Evolutionary conservation across 2,888 invertebrate genomes (phyloP), one percentile per base, ranked within the genome.

Genomic region (Lasioglossum malachurum): DNA sequence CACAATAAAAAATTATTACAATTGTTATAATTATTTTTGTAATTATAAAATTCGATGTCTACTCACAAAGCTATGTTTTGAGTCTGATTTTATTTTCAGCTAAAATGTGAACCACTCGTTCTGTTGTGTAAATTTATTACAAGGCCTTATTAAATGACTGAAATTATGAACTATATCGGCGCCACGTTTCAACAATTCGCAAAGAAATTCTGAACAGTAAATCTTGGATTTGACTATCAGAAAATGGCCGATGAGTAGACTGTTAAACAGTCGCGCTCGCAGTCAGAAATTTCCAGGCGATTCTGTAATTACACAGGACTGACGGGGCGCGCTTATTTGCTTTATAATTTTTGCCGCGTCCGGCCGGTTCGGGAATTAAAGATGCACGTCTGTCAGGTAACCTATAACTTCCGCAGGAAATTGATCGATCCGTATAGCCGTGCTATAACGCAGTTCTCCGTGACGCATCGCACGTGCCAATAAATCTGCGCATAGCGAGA

Each of bases 391-490:
- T 84, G 87, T 87, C 87, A 82, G 82, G 84, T 84, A 84, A 82
- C 84, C 84, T 82, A 88, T 88, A 88, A 88, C 81, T 84, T 80
- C 85, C 85, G 75, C 82, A 79, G 83, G 83, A 88, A 90, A 90
- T 90, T 87, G 84, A 88, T 88, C 89, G 86, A 88, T 84, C 89
- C 83, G 78, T 83, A 71, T 71, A 71, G 75, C 76, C 69, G 72
- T 72, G 72, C 86, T 89, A 85, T 89, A 90, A 89, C 88, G 84
- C 84, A 86, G 82, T 89, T 85, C 88, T 90, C 86, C 86, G 92
- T 90, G 89, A 91, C 92, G 90, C 89, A 87, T 87, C 88, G 91
- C 87, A 82, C 88, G 90, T 90, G 90, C 88, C 92, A 88, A 90
- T 90, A 90, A 90, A 90, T 90, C 84, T 90, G 69, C 80, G 80